Evolutionary conservation across 2,113 vertebrate genomes (phyloP).

Genomic region (Bubo blakistoni): DNA sequence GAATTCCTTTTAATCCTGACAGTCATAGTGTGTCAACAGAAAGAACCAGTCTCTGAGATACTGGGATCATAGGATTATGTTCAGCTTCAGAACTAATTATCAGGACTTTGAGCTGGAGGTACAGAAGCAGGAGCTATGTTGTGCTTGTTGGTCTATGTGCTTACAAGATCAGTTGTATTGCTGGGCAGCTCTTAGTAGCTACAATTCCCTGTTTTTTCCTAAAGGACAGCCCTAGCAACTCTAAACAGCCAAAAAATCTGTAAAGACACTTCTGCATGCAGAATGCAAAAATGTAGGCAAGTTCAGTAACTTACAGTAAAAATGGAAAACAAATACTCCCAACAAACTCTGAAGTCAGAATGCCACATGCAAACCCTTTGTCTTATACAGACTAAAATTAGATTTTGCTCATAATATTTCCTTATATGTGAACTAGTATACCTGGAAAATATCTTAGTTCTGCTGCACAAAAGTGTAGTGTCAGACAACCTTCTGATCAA

Average conservation of each 20-base stretch:
- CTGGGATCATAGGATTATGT: background rate
- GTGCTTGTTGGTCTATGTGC: background rate
- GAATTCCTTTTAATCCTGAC: background rate
- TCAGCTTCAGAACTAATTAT: background rate
- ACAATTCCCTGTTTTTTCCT: background rate
- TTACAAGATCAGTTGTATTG: background rate
- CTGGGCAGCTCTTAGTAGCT: background rate
- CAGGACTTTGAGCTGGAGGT: background rate
- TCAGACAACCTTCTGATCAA: background rate
- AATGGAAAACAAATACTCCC: background rate
- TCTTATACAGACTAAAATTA: background rate
- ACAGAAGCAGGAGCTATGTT: accelerated
- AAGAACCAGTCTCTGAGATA: background rate
- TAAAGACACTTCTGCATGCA: background rate
- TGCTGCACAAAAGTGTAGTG: background rate
- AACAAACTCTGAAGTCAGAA: background rate
- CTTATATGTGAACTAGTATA: background rate
- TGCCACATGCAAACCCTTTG: background rate
- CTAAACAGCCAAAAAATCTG: background rate
- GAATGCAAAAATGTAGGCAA: background rate
- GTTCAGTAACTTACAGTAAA: background rate
- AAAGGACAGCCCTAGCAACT: background rate
- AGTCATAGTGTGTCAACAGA: background rate
- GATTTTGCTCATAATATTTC: background rate
- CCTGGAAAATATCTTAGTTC: background rate